Evolutionary conservation across 2,797 vertebrate genomes (phyloP).

Genomic region (Miichthys miiuy): DNA sequence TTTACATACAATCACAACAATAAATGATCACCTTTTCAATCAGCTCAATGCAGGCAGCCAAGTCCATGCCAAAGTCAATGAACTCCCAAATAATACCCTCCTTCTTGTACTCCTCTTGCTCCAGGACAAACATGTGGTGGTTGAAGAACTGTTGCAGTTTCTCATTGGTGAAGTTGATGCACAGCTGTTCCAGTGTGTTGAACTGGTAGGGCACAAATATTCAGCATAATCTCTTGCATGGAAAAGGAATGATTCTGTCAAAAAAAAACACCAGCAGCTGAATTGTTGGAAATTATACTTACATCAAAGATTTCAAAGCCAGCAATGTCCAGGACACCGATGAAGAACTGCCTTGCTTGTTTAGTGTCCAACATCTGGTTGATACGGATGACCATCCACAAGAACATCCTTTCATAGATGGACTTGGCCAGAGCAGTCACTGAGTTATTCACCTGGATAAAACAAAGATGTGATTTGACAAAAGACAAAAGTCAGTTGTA

Average conservation of each 20-base stretch:
- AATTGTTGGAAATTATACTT: constrained; percentile 15
- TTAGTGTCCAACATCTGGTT: constrained; percentile 95
- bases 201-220: constrained; percentile 43
- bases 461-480: not conserved
- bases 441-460: constrained; percentile 87
- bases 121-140: constrained; percentile 86
- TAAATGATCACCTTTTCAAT: constrained; percentile 79
- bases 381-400: constrained; percentile 96
- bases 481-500: not conserved
- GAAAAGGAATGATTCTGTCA: not conserved
- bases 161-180: constrained; percentile 88
- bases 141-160: constrained; percentile 87
- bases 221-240: not conserved
- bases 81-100: constrained; percentile 87
- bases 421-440: constrained; percentile 91
- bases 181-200: constrained; percentile 83
- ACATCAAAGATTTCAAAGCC: constrained; percentile 97
- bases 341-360: constrained; percentile 90
- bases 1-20: not conserved
- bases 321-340: constrained; percentile 94
- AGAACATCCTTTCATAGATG: constrained; percentile 93
- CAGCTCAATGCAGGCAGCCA: constrained; percentile 90
- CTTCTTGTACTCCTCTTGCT: constrained; percentile 87
- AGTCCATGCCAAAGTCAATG: constrained; percentile 89
- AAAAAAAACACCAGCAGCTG: not conserved